Conservation (phyloP, 2,113 vertebrate species). For the Butorides virescens region DNA sequence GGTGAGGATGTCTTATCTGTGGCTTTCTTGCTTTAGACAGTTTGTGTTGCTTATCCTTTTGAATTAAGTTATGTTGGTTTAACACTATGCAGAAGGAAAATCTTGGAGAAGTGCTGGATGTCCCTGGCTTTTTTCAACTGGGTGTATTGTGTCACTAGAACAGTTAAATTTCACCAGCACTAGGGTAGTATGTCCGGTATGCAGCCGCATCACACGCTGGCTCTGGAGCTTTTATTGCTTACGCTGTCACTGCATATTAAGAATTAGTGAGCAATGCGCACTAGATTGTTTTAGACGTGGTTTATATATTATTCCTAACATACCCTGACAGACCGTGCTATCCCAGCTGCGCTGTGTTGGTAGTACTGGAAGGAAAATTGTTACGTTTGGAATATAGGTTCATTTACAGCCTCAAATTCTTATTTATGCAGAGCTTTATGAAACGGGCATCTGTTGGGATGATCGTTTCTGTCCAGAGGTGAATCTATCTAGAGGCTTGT, state of each 20-base stretch:
- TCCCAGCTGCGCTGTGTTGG: not conserved
- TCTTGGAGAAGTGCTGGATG: not conserved
- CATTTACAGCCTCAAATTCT: not conserved
- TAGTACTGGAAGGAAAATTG: not conserved
- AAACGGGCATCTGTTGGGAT: not conserved
- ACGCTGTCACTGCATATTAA: not conserved
- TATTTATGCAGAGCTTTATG: not conserved
- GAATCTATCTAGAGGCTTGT: not conserved
- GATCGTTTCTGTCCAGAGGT: not conserved
- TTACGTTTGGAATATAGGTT: not conserved
- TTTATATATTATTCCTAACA: not conserved
- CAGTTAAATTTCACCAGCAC: not conserved
- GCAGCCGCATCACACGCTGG: not conserved
- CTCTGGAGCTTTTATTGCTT: not conserved
- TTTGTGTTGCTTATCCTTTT: not conserved
- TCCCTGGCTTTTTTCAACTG: not conserved
- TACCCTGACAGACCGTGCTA: not conserved
- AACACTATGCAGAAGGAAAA: not conserved
- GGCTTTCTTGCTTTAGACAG: not conserved
- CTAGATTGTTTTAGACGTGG: not conserved
- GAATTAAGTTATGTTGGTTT: not conserved
- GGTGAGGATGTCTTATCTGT: not conserved
- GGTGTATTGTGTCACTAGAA: not conserved
- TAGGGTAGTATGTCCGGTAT: not conserved
- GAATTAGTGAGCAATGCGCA: not conserved